Conservation (phyloP, 2,113 vertebrate genomes). For the Triplophysa tibetana region DNA sequence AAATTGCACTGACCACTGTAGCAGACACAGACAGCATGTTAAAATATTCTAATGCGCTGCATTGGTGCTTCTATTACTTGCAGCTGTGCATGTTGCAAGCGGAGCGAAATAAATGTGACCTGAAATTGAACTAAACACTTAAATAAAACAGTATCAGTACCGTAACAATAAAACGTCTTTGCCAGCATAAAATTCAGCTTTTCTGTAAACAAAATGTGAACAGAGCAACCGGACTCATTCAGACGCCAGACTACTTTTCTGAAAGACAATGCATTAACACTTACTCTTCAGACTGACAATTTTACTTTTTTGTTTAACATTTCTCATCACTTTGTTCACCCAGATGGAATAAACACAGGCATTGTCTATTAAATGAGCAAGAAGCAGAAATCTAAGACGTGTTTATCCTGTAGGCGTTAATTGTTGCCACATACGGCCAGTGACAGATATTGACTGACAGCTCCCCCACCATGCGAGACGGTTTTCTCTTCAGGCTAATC, state of each 20-base stretch:
- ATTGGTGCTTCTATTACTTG: not conserved
- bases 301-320: not conserved
- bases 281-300: not conserved
- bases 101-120: not conserved
- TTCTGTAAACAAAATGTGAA: not conserved
- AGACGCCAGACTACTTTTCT: not conserved
- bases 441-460: conserved; percentile 30
- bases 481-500: conserved; percentile 12
- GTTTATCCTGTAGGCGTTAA: conserved; percentile 39
- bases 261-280: not conserved
- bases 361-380: conserved; percentile 39
- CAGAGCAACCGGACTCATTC: not conserved
- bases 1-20: not conserved
- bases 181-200: not conserved
- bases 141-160: not conserved
- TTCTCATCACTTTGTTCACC: conserved; percentile 22
- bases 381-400: conserved; percentile 4
- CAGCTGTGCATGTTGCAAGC: not conserved
- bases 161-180: not conserved
- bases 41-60: not conserved
- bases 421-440: conserved; percentile 15
- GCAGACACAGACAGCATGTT: not conserved
- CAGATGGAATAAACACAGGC: conserved; percentile 29
- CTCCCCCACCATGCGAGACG: not conserved
- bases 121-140: not conserved